phyloP scores from a whole-genome alignment of 2,888 invertebrate genomes.

The Fabriciana adippe region DNA sequence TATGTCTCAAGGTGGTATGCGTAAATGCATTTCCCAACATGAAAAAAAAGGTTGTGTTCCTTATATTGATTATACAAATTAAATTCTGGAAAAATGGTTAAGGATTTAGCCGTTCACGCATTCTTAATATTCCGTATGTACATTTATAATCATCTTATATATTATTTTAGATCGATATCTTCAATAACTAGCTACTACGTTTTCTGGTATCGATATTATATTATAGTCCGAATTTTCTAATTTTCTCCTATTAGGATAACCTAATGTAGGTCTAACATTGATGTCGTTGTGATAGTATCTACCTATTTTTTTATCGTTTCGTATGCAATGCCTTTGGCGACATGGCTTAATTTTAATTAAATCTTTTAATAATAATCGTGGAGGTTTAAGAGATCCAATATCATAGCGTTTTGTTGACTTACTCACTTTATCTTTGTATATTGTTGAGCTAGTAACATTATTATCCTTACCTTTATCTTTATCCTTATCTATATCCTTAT shows the following conservation, averaged over 20 bases:
- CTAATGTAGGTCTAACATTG: conserved; percentile 34
- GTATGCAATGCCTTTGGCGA: conserved; percentile 14
- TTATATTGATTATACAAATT: too few relatives aligned
- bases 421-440: too few relatives aligned
- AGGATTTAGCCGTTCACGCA: too few relatives aligned
- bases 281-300: conserved; percentile 30
- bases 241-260: neutral
- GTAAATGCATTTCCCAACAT: too few relatives aligned
- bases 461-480: conserved; percentile 1
- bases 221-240: neutral
- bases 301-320: conserved; percentile 21
- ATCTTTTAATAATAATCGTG: neutral
- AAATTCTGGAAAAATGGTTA: too few relatives aligned
- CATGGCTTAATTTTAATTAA: conserved; percentile 14
- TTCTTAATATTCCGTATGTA: too few relatives aligned
- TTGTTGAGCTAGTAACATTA: neutral
- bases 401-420: neutral
- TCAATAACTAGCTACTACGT: neutral
- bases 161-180: too few relatives aligned
- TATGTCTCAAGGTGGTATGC: too few relatives aligned
- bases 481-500: neutral
- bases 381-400: neutral
- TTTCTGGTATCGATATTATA: conserved; percentile 12
- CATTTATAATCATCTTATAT: too few relatives aligned
- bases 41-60: too few relatives aligned